Conservation (phyloP, 2,113 vertebrate species). For the Petaurus breviceps region DNA sequence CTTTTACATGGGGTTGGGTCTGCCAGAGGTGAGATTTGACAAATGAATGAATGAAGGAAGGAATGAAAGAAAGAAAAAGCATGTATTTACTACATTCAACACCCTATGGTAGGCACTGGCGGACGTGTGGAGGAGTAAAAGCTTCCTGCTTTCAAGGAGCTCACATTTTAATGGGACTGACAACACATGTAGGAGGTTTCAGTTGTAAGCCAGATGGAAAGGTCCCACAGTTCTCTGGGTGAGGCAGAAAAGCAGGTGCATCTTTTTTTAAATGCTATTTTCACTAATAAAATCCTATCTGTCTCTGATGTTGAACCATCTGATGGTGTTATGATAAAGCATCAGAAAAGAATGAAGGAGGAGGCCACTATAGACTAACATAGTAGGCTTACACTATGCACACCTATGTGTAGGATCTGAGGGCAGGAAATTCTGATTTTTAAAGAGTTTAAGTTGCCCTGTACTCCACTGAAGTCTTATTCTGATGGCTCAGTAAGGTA, state of each 20-base stretch:
- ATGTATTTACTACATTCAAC: background rate
- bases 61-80: background rate
- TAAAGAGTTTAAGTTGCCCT: background rate
- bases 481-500: background rate
- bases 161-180: background rate
- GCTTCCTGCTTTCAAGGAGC: background rate
- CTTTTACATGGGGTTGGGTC: background rate
- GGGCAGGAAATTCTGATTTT: background rate
- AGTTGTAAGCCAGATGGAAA: background rate
- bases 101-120: background rate
- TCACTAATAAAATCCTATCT: background rate
- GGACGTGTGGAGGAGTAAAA: background rate
- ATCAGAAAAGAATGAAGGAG: background rate
- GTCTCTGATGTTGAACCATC: background rate
- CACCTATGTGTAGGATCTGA: background rate
- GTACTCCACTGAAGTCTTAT: too few relatives aligned
- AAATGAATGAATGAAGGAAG: background rate
- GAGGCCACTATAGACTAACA: background rate
- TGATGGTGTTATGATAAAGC: background rate
- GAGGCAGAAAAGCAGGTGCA: background rate
- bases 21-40: background rate
- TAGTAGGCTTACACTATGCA: background rate
- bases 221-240: background rate
- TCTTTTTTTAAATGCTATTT: background rate
- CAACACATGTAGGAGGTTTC: background rate